Percentiles rank a stretch among this genome's conserved stretches.
phyloP scores from a whole-genome alignment of 92 coral and sea anemone genomes.

The Pocillopora grandis region DNA sequence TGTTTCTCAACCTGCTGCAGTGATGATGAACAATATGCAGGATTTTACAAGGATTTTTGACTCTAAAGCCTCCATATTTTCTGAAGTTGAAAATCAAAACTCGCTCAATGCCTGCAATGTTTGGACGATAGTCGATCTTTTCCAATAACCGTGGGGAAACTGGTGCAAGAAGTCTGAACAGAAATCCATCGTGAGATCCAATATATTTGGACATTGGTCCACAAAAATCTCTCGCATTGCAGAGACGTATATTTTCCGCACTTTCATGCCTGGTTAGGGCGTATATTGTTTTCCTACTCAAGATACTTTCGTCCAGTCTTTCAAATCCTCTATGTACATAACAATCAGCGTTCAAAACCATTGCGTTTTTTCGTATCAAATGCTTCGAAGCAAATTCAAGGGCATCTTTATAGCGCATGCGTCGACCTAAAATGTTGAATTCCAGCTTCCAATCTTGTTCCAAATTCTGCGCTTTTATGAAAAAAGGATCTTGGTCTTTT shows the following conservation, averaged over 20 bases:
- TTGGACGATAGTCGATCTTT: slow-evolving; percentile 67
- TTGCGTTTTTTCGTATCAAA: slow-evolving; percentile 59
- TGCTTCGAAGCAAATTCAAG: slow-evolving; percentile 66
- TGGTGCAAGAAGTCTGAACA: slow-evolving; percentile 59
- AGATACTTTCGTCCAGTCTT: slow-evolving; percentile 50
- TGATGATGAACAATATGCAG: slow-evolving; percentile 82
- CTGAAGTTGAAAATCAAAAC: slow-evolving; percentile 63
- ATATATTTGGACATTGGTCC: slow-evolving; percentile 73
- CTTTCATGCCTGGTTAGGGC: slow-evolving; percentile 90
- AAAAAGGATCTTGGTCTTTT: slow-evolving; percentile 35
- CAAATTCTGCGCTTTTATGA: slow-evolving; percentile 46
- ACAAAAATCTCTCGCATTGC: slow-evolving; percentile 73
- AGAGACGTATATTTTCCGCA: slow-evolving; percentile 41
- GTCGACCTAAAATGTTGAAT: slow-evolving; percentile 51
- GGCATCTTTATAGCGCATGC: slow-evolving; percentile 85
- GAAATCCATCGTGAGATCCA: slow-evolving; percentile 96
- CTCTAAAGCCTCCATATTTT: slow-evolving; percentile 57
- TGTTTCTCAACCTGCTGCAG: slow-evolving; percentile 58
- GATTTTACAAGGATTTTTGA: slow-evolving; percentile 81
- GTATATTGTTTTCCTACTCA: slow-evolving; percentile 59
- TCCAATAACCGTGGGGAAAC: slow-evolving; percentile 54
- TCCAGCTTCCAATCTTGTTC: slow-evolving; percentile 45
- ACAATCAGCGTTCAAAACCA: slow-evolving; percentile 86
- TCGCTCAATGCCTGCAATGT: slow-evolving; percentile 75
- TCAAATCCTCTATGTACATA: slow-evolving; percentile 84